Base-by-base conservation (phyloP, 1,140 invertebrate genomes). In the Scaptomyza pallida region DNA sequence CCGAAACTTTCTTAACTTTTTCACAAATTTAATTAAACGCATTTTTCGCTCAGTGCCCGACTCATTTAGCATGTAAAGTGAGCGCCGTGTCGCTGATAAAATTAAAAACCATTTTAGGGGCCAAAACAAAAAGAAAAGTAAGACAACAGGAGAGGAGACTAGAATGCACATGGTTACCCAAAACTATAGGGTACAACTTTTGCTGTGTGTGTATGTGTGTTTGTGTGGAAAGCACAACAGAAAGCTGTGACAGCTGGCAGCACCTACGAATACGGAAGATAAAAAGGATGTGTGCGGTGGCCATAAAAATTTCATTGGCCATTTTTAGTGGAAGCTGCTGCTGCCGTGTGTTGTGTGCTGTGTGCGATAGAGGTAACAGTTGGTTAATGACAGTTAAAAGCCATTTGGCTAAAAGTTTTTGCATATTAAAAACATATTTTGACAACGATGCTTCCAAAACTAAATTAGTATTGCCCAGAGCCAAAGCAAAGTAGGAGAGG, bases 381-480 rank as follows among this genome's bases (percentile, higher is more conserved):
- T 85, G 81, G 77, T 76, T 85, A 85, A 85, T 85, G 81, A 85
- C 81, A 85, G 81, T 78, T 88, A 88, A 86, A 88, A 88, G 70
- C 82, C 73, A 88, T 86, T 88, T 86, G 74, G 77, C 77, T 78
- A 78, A 81, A 86, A 86, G 59, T 88, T 86, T 85, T 75, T 78
- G 82, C 81, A 86, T 86, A 86, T 86, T 88, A 86, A 86, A 88
- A 86, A 68, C 82, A 88, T 86, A 88, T 85, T 85, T 85, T 55
- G 65, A 41, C 62, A 37, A 37, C 47, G 62, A 51, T 37, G 67
- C 40, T n/a, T n/a, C 44, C 21, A 33, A 30, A 67, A 64, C 21
- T 33, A 73, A 85, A 85, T 85, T 77, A 81, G 81, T 79, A 64
- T 37, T 37, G 56, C 21, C n/a, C 6, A 40, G 41, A 35, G 33